These are phyloP conservation scores for Harpalus rubripes DNA, from an alignment of 2,888 invertebrate genomes.

Conservation along the genomic window DNA sequence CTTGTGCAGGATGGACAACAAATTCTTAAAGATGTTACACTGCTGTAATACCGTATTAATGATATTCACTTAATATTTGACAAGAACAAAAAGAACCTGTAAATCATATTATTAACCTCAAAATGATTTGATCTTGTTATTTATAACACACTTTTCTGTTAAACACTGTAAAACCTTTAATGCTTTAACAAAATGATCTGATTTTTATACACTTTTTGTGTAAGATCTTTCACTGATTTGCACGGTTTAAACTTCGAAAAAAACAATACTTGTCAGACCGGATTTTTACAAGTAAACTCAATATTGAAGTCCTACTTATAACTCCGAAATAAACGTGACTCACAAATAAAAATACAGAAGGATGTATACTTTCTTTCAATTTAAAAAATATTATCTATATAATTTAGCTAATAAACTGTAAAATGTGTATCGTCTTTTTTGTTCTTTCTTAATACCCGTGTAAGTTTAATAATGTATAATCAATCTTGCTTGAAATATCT, in stretches of 20 bases:
- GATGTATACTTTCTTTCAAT: background rate
- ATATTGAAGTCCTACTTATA: conserved; percentile 24
- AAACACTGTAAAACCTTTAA: too few relatives aligned
- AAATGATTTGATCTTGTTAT: too few relatives aligned
- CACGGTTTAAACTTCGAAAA: background rate
- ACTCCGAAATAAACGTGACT: background rate
- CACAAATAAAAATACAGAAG: background rate
- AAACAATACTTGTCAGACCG: conserved; percentile 16
- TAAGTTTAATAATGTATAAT: too few relatives aligned
- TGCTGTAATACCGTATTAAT: too few relatives aligned
- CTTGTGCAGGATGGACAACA: too few relatives aligned
- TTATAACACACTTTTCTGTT: background rate
- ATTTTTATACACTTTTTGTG: background rate
- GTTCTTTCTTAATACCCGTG: background rate
- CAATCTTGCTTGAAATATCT: background rate
- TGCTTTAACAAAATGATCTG: background rate
- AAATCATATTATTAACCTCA: too few relatives aligned
- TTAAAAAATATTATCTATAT: background rate
- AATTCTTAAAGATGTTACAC: too few relatives aligned
- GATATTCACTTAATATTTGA: too few relatives aligned
- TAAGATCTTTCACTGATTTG: background rate
- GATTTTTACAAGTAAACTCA: conserved; percentile 21
- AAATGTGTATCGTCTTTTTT: too few relatives aligned
- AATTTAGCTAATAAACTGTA: too few relatives aligned
- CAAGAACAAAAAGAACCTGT: too few relatives aligned